Percentiles rank a stretch among this genome's conserved stretches.
These are phyloP conservation scores for Odontophorus gujanensis DNA, from an alignment of 2,113 vertebrate genomes.

Conservation along the genomic window DNA sequence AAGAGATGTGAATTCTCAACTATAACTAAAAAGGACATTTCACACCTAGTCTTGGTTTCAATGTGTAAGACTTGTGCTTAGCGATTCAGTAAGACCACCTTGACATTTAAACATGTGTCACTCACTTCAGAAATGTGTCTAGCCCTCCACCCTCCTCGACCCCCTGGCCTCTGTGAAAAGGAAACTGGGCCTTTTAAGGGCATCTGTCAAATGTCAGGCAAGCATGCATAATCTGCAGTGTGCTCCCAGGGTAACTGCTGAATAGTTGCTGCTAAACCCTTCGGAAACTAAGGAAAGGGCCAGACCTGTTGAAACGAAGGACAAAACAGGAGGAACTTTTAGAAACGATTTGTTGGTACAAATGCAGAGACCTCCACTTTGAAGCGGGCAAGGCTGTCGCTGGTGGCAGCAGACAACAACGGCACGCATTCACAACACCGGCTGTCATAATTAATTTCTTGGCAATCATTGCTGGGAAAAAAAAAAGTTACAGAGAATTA, in stretches of 20 bases:
- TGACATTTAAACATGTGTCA: slow-evolving; percentile 55
- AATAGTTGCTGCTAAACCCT: slow-evolving; percentile 33
- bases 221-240: slow-evolving; percentile 59
- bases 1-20: slow-evolving; percentile 16
- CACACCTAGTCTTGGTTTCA: background rate
- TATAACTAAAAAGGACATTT: slow-evolving; percentile 1
- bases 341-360: background rate
- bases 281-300: slow-evolving; percentile 22
- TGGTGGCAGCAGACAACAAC: background rate
- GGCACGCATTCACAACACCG: fast-evolving
- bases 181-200: slow-evolving; percentile 41
- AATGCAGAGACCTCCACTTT: background rate
- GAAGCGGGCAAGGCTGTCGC: background rate
- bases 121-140: slow-evolving; percentile 56
- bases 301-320: slow-evolving; percentile 16
- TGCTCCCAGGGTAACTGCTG: slow-evolving; percentile 44
- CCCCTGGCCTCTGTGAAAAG: slow-evolving; percentile 17
- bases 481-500: slow-evolving; percentile 27
- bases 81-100: slow-evolving; percentile 43
- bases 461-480: slow-evolving; percentile 10
- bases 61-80: slow-evolving; percentile 32
- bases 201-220: slow-evolving; percentile 64
- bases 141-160: slow-evolving; percentile 40
- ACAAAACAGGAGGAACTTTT: slow-evolving; percentile 6
- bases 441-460: slow-evolving; percentile 56